A percentile compares a stretch with the other conserved stretches of the same genome.
phyloP scores from a whole-genome alignment of 2,888 invertebrate genomes.

The Xanthorhoe designata region DNA sequence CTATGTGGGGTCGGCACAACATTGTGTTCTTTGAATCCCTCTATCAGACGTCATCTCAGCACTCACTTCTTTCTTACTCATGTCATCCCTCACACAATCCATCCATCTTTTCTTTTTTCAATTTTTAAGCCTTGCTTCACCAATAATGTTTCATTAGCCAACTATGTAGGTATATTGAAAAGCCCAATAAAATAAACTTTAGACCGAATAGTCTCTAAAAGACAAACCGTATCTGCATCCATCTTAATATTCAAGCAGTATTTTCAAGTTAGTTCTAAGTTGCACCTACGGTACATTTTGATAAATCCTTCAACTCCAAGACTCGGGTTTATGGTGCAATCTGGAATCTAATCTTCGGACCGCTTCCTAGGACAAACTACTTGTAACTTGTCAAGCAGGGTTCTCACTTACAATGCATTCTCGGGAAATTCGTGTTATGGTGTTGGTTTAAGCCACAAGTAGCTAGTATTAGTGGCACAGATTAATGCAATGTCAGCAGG shows the following conservation, averaged over 20 bases:
- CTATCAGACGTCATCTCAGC: too few relatives aligned
- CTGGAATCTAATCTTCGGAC: slow-evolving; percentile 67
- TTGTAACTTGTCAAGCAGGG: slow-evolving; percentile 57
- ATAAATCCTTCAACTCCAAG: slow-evolving; percentile 59
- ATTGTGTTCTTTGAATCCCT: too few relatives aligned
- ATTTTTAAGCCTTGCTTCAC: too few relatives aligned
- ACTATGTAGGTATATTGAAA: too few relatives aligned
- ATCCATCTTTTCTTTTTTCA: too few relatives aligned
- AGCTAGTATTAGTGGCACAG: slow-evolving; percentile 1
- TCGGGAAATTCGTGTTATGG: slow-evolving; percentile 19
- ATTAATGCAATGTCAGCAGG: neutral
- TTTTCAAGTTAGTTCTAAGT: slow-evolving; percentile 31
- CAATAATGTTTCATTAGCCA: too few relatives aligned
- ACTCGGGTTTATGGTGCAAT: slow-evolving; percentile 61
- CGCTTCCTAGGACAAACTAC: slow-evolving; percentile 62
- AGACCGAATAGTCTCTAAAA: neutral
- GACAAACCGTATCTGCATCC: slow-evolving; percentile 11
- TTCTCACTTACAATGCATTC: slow-evolving; percentile 56
- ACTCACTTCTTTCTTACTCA: too few relatives aligned
- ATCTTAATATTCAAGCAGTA: slow-evolving; percentile 37
- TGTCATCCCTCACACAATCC: too few relatives aligned
- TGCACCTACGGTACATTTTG: slow-evolving; percentile 46
- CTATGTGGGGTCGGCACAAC: too few relatives aligned
- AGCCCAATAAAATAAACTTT: too few relatives aligned
- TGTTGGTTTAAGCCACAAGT: slow-evolving; percentile 26